Evolutionary conservation across 2,113 vertebrate genomes (phyloP), one percentile per base, ranked within the genome.

Genomic region (Tenebrosternarchus preto): DNA sequence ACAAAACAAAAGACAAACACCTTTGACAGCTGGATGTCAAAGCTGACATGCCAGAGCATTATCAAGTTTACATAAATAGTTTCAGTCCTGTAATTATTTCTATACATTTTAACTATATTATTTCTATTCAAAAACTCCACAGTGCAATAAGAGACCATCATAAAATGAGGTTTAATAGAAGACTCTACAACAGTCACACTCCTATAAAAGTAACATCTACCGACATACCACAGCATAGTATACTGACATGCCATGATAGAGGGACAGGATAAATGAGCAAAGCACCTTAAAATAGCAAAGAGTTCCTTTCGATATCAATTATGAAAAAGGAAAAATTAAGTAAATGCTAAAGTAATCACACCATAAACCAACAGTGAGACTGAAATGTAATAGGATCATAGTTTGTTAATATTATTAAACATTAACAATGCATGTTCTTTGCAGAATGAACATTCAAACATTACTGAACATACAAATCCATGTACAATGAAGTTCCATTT

Each of bases 381-480:
- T 3, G 2, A 19, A 39, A 68, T 22, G 11, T 60, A 27, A 61
- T 16, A 5, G 22, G 55, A 7, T 36, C 19, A 66, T 24, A 5
- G 20, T 63, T 22, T 25, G 2, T 12, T 1, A 50, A 17, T 6
- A 36, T 36, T 22, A 12, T 36, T 27, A 63, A 63, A 12, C 59
- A 61, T 2, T 25, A 17, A 57, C 53, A 73, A 31, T 53, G 5
- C 25, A 74, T 25, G 64, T 59, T 50, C 53, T 77, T 39, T 66
- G 74, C 46, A 66, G 61, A 46, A 76, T 53, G 20, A 77, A 31
- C 36, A 69, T 60, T 71, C 22, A 71, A 56, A 46, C 72, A 5
- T 74, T 74, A 43, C 33, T 39, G 24, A 84, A 80, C 67, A 83
- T 63, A 36, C 11, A 81, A 84, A 56, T 36, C 53, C 67, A 50